These are phyloP conservation scores for Sciurus carolinensis DNA, from an alignment of 2,797 vertebrate genomes.

Conservation along the genomic window DNA sequence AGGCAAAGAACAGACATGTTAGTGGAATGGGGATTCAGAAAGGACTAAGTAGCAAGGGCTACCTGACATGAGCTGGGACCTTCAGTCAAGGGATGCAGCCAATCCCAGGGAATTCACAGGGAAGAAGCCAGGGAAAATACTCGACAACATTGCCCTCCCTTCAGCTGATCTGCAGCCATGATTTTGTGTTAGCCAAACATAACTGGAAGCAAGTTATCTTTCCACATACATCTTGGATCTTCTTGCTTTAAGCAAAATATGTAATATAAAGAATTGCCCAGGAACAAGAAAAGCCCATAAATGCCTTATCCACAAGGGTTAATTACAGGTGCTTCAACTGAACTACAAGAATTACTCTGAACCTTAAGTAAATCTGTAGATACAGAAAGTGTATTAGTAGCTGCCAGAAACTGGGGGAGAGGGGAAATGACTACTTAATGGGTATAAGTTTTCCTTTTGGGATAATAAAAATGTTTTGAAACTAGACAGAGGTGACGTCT, in stretches of 20 bases:
- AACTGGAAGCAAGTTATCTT: not conserved
- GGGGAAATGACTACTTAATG: not conserved
- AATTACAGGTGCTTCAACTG: not conserved
- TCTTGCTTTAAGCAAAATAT: slow-evolving; percentile 38
- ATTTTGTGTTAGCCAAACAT: not conserved
- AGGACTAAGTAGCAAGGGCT: not conserved
- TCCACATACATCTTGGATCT: not conserved
- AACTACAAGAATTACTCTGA: not conserved
- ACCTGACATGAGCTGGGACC: not conserved
- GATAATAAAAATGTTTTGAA: not conserved
- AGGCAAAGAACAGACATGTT: not conserved
- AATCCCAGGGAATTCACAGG: not conserved
- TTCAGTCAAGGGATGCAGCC: not conserved
- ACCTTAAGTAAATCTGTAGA: not conserved
- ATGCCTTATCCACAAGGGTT: not conserved
- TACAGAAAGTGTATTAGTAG: not conserved
- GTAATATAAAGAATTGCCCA: not conserved
- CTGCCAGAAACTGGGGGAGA: not conserved
- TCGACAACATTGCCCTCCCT: not conserved
- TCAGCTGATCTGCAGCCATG: not conserved
- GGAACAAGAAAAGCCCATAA: not conserved
- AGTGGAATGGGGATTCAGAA: not conserved
- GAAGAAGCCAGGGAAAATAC: not conserved
- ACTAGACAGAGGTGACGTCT: not conserved
- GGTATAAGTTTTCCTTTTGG: not conserved